These are phyloP conservation scores for Poecilus cupreus DNA, from an alignment of 2,888 invertebrate species.

Conservation along the genomic window DNA sequence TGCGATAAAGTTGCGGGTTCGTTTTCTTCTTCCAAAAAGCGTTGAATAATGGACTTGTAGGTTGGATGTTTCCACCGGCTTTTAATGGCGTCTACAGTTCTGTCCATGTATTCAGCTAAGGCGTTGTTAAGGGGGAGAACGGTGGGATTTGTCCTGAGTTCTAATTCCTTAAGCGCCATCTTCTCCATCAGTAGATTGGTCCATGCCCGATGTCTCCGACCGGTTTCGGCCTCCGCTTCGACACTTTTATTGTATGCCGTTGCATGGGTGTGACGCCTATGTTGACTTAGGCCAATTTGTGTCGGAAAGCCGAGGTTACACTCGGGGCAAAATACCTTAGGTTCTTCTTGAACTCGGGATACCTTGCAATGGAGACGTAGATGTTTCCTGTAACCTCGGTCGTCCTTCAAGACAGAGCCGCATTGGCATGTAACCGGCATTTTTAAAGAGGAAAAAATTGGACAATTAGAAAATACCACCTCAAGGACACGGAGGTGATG, in stretches of 20 bases:
- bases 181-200: neutral
- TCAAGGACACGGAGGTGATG: too few relatives aligned
- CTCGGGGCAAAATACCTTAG: neutral
- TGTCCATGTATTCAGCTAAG: neutral
- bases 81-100: neutral
- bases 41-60: too few relatives aligned
- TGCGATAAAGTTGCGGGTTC: too few relatives aligned
- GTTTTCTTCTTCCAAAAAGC: too few relatives aligned
- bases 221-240: neutral
- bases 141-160: neutral
- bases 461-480: too few relatives aligned
- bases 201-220: neutral
- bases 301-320: neutral
- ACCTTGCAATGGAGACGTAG: neutral
- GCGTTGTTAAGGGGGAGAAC: neutral
- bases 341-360: neutral
- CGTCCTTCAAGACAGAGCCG: neutral
- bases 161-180: neutral
- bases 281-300: neutral
- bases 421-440: too few relatives aligned
- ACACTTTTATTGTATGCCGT: neutral
- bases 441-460: too few relatives aligned
- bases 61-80: neutral
- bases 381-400: neutral
- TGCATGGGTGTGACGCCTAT: neutral